Evolutionary conservation across 2,113 vertebrate species (phyloP).

Genomic region (Indicator maculatus): DNA sequence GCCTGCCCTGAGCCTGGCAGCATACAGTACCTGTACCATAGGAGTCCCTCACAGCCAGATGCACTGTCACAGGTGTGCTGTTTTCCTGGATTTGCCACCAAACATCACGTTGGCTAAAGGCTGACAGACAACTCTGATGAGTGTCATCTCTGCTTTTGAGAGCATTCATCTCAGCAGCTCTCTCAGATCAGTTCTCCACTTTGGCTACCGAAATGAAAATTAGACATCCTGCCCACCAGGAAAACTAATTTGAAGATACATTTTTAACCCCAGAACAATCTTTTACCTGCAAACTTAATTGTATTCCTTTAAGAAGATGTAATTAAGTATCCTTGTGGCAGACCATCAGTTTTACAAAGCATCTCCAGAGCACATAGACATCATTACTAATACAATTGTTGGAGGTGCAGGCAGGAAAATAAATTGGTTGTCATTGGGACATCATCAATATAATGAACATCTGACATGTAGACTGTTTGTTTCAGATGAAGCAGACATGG

Average conservation of each 20-base stretch:
- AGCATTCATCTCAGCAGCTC: not conserved
- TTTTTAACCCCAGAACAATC: constrained; percentile 57
- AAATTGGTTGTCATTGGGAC: constrained; percentile 64
- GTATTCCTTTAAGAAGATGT: constrained; percentile 61
- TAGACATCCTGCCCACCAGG: constrained; percentile 26
- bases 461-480: constrained; percentile 35
- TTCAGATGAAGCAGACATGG: constrained; percentile 10
- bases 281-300: constrained; percentile 61
- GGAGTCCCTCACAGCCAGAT: not conserved
- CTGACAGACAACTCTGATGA: not conserved
- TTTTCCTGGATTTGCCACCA: not conserved
- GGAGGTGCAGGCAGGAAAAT: constrained; percentile 60
- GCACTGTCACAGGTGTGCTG: not conserved
- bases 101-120: not conserved
- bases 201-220: constrained; percentile 47
- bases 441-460: constrained; percentile 56
- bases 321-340: constrained; percentile 63
- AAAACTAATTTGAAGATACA: constrained; percentile 45
- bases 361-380: constrained; percentile 34
- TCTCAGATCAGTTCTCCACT: not conserved
- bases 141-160: not conserved
- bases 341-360: constrained; percentile 45
- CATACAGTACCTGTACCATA: too few species aligned
- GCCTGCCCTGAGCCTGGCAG: not conserved
- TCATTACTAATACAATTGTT: constrained; percentile 60